These are phyloP conservation scores for Oreocharis arfaki DNA, from an alignment of 2,113 vertebrate species.

Conservation along the genomic window DNA sequence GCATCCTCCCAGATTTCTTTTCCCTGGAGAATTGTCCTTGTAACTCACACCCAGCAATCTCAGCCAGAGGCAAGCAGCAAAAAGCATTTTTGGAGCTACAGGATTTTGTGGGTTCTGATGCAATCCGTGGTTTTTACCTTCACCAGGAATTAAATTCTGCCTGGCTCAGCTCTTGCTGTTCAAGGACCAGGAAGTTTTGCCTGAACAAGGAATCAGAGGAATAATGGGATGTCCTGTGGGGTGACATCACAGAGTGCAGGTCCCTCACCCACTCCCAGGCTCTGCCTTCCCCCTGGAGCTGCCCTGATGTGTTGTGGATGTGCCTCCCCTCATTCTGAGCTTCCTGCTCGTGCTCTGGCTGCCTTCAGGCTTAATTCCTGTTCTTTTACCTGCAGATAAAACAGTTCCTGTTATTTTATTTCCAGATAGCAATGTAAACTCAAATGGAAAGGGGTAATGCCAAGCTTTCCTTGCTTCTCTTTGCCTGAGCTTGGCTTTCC, in stretches of 20 bases:
- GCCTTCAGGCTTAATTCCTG: not conserved
- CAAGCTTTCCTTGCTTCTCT: not conserved
- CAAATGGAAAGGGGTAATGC: not conserved
- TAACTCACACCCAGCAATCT: not conserved
- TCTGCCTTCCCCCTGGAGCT: not conserved
- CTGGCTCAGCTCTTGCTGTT: not conserved
- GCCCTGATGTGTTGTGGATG: fast-evolving
- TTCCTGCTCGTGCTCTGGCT: not conserved
- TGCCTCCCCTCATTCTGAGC: not conserved
- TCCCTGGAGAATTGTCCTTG: not conserved
- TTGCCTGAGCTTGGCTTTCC: not conserved
- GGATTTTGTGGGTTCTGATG: not conserved
- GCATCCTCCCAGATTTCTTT: not conserved
- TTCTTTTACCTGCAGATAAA: not conserved
- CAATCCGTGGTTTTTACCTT: not conserved
- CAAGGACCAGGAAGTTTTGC: not conserved
- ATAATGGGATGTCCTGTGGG: not conserved
- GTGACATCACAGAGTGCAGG: not conserved
- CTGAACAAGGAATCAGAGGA: not conserved
- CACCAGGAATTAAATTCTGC: not conserved
- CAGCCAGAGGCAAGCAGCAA: not conserved
- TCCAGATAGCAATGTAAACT: not conserved
- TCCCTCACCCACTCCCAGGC: not conserved
- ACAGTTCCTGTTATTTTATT: not conserved
- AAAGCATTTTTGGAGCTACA: not conserved